Conservation (phyloP, 2,113 vertebrate genomes). For the Tragelaphus strepsiceros region DNA sequence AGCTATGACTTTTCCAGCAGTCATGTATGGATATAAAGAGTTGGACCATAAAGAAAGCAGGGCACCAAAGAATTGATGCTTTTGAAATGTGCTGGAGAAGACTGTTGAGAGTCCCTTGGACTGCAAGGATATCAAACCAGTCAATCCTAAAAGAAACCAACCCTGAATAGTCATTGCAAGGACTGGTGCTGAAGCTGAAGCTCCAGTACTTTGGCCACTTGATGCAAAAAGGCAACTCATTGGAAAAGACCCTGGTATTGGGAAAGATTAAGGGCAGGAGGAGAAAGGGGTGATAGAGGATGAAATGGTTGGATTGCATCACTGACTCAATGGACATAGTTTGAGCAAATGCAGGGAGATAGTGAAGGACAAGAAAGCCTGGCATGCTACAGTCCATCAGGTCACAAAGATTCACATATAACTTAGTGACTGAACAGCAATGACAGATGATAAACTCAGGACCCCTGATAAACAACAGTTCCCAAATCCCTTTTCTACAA, state of each 20-base stretch:
- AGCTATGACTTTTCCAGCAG: neutral
- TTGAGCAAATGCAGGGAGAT: neutral
- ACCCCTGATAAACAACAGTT: neutral
- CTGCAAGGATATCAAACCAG: neutral
- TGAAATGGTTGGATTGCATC: neutral
- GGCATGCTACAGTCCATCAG: neutral
- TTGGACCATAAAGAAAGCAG: neutral
- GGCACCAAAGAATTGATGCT: neutral
- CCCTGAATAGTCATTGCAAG: neutral
- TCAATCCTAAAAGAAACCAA: neutral
- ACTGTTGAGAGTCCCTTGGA: neutral
- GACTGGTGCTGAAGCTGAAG: neutral
- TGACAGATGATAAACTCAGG: neutral
- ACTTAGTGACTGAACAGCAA: neutral
- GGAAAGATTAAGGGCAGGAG: neutral
- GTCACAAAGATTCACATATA: neutral
- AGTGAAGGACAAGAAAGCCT: neutral
- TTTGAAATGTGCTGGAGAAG: neutral
- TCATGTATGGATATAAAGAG: neutral
- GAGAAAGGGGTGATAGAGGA: neutral
- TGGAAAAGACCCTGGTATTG: neutral
- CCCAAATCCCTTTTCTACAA: neutral
- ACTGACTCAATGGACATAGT: neutral
- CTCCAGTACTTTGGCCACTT: neutral
- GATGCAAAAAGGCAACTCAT: neutral